These are phyloP conservation scores for Sorex araneus DNA, from an alignment of 2,113 vertebrate genomes.

Conservation along the genomic window DNA sequence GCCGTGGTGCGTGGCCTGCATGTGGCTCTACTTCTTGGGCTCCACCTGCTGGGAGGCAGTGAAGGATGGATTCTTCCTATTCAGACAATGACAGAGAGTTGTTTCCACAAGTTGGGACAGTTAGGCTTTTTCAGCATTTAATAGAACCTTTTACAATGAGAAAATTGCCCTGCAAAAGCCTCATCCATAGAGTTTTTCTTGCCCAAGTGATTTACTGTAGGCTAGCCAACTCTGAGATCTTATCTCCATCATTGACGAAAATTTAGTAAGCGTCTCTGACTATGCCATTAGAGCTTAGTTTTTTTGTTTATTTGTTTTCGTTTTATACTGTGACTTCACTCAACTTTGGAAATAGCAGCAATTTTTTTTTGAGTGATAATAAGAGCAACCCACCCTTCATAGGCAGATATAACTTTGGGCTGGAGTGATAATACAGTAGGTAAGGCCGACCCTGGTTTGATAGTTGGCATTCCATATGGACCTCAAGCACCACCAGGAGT, in stretches of 20 bases:
- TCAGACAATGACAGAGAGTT: not conserved
- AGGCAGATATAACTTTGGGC: not conserved
- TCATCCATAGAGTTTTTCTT: slow-evolving; percentile 62
- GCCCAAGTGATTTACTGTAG: slow-evolving; percentile 55
- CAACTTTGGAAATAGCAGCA: slow-evolving; percentile 59
- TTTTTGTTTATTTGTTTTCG: slow-evolving; percentile 15
- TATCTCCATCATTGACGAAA: slow-evolving; percentile 65
- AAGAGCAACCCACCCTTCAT: slow-evolving; percentile 36
- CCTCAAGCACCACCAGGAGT: too few relatives aligned
- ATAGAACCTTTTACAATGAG: slow-evolving; percentile 48
- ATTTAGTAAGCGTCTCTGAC: slow-evolving; percentile 61
- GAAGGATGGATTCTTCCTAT: not conserved
- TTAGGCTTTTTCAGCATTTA: slow-evolving; percentile 43
- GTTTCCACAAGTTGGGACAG: slow-evolving; percentile 28
- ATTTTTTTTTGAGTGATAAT: slow-evolving; percentile 22
- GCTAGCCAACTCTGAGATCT: slow-evolving; percentile 60
- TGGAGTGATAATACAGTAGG: too few relatives aligned
- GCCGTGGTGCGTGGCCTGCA: not conserved
- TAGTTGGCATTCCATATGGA: too few relatives aligned
- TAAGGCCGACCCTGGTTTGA: too few relatives aligned
- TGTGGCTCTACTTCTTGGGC: not conserved
- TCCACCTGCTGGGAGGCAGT: not conserved
- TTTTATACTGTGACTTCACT: slow-evolving; percentile 46
- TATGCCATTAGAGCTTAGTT: not conserved
- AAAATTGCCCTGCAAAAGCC: slow-evolving; percentile 74